A percentile compares a stretch with the other conserved stretches of the same genome.
Evolutionary conservation across 2,797 vertebrate genomes (phyloP).

Genomic region (Anolis apletophallus): DNA sequence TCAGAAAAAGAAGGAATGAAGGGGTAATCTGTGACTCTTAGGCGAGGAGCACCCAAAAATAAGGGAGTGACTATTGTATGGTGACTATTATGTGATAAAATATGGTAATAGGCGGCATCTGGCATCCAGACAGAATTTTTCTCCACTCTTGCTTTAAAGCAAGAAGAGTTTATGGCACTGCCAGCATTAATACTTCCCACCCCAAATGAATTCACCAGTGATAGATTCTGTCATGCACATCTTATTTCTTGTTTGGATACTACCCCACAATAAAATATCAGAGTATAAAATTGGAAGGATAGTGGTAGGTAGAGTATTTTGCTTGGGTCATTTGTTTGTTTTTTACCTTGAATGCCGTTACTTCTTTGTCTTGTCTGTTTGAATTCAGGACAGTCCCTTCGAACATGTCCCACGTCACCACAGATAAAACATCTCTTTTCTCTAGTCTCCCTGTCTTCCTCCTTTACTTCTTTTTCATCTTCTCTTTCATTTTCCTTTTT

Average conservation of each 20-base stretch:
- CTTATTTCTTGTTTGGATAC: neutral
- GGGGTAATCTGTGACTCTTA: too few relatives aligned
- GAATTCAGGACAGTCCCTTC: conserved; percentile 95
- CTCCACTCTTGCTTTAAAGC: neutral
- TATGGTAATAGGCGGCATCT: neutral
- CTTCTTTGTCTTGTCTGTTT: conserved; percentile 91
- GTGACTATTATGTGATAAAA: too few relatives aligned
- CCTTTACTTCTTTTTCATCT: conserved; percentile 90
- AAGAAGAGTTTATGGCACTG: neutral
- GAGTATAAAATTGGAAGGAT: neutral
- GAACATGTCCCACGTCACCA: conserved; percentile 93
- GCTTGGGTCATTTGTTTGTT: neutral
- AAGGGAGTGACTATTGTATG: too few relatives aligned
- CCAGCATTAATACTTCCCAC: neutral
- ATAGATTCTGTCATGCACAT: neutral
- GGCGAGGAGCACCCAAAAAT: too few relatives aligned
- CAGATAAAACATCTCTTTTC: conserved; percentile 98
- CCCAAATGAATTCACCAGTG: neutral
- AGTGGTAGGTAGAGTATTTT: neutral
- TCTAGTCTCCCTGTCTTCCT: conserved; percentile 92
- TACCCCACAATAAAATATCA: neutral
- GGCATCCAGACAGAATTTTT: neutral
- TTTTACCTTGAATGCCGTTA: conserved; percentile 77
- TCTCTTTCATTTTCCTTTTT: conserved; percentile 95
- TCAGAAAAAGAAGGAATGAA: too few relatives aligned